Conservation (phyloP, 2,888 invertebrate species). For the Adelphocoris suturalis region DNA sequence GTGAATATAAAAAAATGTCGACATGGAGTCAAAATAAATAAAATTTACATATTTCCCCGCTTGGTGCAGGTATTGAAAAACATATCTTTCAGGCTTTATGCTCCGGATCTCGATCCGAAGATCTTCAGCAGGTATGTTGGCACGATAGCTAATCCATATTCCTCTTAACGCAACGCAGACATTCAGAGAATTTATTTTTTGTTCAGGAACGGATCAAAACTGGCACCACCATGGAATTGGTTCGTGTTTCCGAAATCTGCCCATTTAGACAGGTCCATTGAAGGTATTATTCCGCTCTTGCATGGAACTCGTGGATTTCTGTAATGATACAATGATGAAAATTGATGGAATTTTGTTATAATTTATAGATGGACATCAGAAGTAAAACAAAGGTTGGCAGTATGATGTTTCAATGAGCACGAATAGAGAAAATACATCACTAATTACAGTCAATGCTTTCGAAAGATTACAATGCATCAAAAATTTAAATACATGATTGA, state of each 20-base stretch:
- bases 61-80: not conserved
- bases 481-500: no score
- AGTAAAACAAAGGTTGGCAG: no score
- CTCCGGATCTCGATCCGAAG: not conserved
- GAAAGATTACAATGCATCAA: no score
- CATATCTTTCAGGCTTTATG: not conserved
- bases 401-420: no score
- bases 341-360: not conserved
- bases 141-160: slow-evolving; percentile 27
- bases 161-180: not conserved
- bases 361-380: no score
- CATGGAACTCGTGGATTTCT: slow-evolving; percentile 97
- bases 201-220: slow-evolving; percentile 60
- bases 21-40: slow-evolving; percentile 3
- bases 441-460: no score
- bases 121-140: slow-evolving; percentile 42
- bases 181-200: slow-evolving; percentile 25
- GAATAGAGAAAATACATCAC: no score
- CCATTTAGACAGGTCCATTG: slow-evolving; percentile 94
- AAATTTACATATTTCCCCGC: not conserved
- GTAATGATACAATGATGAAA: slow-evolving; percentile 75
- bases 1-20: slow-evolving; percentile 1
- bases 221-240: slow-evolving; percentile 44
- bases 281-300: slow-evolving; percentile 91
- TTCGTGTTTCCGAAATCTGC: slow-evolving; percentile 81